Percentiles rank a stretch among this genome's conserved stretches.
These are phyloP conservation scores for Onychostruthus taczanowskii DNA, from an alignment of 2,113 vertebrate species.

Conservation along the genomic window DNA sequence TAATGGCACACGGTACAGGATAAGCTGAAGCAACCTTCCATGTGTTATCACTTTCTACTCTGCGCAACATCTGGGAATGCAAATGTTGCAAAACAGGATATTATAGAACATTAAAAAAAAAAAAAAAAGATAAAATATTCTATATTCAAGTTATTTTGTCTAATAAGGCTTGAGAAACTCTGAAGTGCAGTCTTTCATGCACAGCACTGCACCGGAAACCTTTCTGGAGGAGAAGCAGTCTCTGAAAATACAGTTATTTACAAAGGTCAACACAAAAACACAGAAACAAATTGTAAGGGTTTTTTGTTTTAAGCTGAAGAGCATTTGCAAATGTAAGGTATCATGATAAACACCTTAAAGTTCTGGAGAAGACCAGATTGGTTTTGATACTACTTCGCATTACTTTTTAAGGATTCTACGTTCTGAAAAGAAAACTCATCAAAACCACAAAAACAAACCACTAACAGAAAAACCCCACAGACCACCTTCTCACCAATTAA, in stretches of 20 bases:
- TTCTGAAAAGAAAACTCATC: not conserved
- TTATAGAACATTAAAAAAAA: not conserved
- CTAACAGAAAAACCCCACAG: not conserved
- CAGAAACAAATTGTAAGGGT: not conserved
- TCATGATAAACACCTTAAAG: not conserved
- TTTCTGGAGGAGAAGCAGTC: not conserved
- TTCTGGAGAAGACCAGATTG: not conserved
- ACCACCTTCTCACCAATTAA: not conserved
- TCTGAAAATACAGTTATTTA: not conserved
- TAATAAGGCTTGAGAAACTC: not conserved
- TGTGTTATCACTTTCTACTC: conserved; percentile 56
- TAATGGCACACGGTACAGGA: not conserved
- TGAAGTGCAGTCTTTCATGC: not conserved
- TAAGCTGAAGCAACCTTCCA: conserved; percentile 43
- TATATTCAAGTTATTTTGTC: not conserved
- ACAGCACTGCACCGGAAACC: not conserved
- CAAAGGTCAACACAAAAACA: not conserved
- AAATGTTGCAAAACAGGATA: conserved; percentile 16
- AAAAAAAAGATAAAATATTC: not conserved
- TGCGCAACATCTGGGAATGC: conserved; percentile 43
- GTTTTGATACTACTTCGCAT: not conserved
- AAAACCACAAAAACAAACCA: not conserved
- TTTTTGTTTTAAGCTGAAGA: not conserved
- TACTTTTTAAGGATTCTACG: not conserved
- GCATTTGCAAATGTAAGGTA: not conserved